A percentile compares a stretch with the other conserved stretches of the same genome.
These are phyloP conservation scores for Callyntrura guangdongensis DNA, from an alignment of 2,888 invertebrate species.

Conservation along the genomic window DNA sequence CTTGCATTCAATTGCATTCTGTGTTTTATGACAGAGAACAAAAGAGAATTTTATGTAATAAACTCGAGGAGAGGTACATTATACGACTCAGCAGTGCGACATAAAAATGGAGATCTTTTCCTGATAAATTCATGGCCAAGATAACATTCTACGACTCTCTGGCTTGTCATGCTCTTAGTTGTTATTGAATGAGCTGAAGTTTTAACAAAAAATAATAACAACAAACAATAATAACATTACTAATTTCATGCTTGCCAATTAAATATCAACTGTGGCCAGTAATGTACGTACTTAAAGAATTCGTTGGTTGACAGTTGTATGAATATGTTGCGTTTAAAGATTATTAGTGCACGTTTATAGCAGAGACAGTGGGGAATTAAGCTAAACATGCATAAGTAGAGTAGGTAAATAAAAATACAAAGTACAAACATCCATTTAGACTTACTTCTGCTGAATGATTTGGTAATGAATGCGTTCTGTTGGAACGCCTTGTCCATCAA, in stretches of 20 bases:
- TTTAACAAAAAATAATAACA: slow-evolving; percentile 37
- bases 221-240: slow-evolving; percentile 11
- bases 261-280: slow-evolving; percentile 50
- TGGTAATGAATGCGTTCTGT: slow-evolving; percentile 89
- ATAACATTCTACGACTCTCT: slow-evolving; percentile 56
- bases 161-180: neutral
- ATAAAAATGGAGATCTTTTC: slow-evolving; percentile 77
- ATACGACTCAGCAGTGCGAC: slow-evolving; percentile 71
- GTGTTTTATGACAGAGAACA: slow-evolving; percentile 72
- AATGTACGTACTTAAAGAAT: slow-evolving; percentile 38
- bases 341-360: neutral
- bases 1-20: slow-evolving; percentile 3
- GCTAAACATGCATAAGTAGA: neutral
- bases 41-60: slow-evolving; percentile 68
- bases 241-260: slow-evolving; percentile 64
- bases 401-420: slow-evolving; percentile 36
- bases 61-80: slow-evolving; percentile 51
- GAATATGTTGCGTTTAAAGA: neutral
- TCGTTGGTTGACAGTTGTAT: slow-evolving; percentile 48
- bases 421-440: slow-evolving; percentile 9
- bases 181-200: slow-evolving; percentile 25
- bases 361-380: neutral
- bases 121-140: slow-evolving; percentile 75
- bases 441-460: slow-evolving; percentile 90
- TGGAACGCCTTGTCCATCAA: slow-evolving; percentile 87